Conservation (phyloP, 2,888 invertebrate genomes). For the Argyresthia albistria region DNA sequence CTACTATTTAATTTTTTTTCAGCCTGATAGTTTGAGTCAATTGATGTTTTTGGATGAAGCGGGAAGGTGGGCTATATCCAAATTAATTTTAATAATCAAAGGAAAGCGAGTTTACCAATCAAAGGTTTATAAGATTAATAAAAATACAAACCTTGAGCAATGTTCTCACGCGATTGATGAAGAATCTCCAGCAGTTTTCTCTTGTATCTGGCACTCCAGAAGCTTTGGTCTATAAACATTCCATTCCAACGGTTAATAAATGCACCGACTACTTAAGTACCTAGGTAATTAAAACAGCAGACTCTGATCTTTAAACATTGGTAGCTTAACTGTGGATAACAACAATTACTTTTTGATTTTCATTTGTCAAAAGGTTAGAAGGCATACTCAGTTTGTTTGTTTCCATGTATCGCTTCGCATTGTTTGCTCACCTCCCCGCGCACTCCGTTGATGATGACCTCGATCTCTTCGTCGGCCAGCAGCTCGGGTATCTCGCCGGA, state of each 20-base stretch:
- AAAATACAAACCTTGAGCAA: constrained; percentile 72
- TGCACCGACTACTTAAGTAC: not conserved
- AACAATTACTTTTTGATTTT: too few species aligned
- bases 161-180: constrained; percentile 89
- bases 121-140: not conserved
- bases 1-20: too few species aligned
- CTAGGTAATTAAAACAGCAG: not conserved
- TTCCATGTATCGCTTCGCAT: not conserved
- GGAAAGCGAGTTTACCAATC: too few species aligned
- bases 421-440: constrained; percentile 74
- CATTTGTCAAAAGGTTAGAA: too few species aligned
- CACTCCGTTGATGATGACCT: constrained; percentile 85
- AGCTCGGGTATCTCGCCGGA: constrained; percentile 95
- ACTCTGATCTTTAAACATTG: too few species aligned
- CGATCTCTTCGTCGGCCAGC: constrained; percentile 91
- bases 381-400: too few species aligned
- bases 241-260: not conserved
- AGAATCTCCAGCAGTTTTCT: constrained; percentile 97
- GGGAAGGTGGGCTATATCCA: too few species aligned
- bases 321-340: too few species aligned
- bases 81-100: too few species aligned
- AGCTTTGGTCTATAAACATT: constrained; percentile 76
- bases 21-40: too few species aligned
- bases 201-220: constrained; percentile 86
- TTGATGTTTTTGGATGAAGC: too few species aligned